phyloP scores from a whole-genome alignment of 2,888 invertebrate genomes.

The Nymphalis urticae region DNA sequence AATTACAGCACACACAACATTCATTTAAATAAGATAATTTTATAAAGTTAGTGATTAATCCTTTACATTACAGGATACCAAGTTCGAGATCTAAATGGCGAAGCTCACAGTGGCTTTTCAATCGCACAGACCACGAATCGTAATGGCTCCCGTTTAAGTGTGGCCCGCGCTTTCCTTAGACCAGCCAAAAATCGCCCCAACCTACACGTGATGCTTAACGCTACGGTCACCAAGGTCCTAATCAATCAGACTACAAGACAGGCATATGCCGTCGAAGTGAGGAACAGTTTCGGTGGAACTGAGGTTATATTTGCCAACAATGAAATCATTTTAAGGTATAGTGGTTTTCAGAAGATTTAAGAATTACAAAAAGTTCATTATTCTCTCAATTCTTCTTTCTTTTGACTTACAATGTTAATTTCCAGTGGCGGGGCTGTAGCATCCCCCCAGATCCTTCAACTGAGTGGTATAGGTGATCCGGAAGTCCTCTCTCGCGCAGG shows the following conservation, averaged over 20 bases:
- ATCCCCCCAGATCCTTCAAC: constrained; percentile 94
- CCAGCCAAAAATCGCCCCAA: constrained; percentile 89
- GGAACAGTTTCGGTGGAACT: constrained; percentile 79
- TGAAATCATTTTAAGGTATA: constrained; percentile 84
- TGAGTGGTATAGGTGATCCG: constrained; percentile 93
- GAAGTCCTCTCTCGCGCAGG: constrained; percentile 85
- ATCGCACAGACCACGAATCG: constrained; percentile 94
- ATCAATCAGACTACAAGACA: constrained; percentile 88
- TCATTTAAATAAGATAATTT: no score
- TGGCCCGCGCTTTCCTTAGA: constrained; percentile 90
- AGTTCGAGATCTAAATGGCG: constrained; percentile 91
- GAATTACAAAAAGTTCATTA: no score
- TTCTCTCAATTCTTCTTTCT: no score
- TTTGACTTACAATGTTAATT: background rate
- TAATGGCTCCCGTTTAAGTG: constrained; percentile 91
- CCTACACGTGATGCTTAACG: constrained; percentile 91
- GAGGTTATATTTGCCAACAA: constrained; percentile 84
- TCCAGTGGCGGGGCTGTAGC: constrained; percentile 91
- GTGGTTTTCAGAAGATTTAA: background rate
- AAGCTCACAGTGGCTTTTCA: constrained; percentile 89
- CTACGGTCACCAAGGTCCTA: constrained; percentile 88
- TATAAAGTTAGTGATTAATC: background rate
- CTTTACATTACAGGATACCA: constrained; percentile 81
- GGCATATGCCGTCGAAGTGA: constrained; percentile 89
- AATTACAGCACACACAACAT: no score